Evolutionary conservation across 2,888 invertebrate genomes (phyloP).

Genomic region (Teleiodes luculella): DNA sequence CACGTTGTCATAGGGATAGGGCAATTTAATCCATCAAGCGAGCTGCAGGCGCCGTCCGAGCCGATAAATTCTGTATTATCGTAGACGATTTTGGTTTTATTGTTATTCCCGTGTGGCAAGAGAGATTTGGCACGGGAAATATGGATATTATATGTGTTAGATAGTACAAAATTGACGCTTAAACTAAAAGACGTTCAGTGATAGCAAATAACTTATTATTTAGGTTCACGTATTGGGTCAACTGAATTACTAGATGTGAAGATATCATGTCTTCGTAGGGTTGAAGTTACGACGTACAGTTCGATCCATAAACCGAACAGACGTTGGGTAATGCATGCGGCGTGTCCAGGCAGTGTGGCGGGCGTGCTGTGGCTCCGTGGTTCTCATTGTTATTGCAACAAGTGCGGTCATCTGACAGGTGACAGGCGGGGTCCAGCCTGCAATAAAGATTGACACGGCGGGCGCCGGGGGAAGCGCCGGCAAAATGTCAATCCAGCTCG

Average conservation of each 20-base stretch:
- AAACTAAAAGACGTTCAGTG: not conserved
- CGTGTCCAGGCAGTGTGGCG: not conserved
- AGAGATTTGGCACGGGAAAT: constrained; percentile 47
- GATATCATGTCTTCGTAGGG: not conserved
- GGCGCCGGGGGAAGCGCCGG: constrained; percentile 44
- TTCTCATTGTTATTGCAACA: constrained; percentile 33
- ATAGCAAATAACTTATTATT: too few species aligned
- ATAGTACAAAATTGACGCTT: not conserved
- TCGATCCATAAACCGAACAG: constrained; percentile 5
- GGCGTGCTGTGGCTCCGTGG: not conserved
- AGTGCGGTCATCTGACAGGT: constrained; percentile 47
- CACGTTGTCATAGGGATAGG: constrained; percentile 77
- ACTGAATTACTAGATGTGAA: not conserved
- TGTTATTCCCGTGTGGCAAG: constrained; percentile 52
- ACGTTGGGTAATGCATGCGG: constrained; percentile 11
- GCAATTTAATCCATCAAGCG: constrained; percentile 79
- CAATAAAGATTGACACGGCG: constrained; percentile 66
- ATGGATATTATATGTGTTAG: constrained; percentile 6
- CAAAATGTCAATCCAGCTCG: constrained; percentile 66
- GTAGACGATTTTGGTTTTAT: constrained; percentile 71
- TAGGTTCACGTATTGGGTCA: not conserved
- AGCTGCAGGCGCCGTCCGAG: constrained; percentile 58
- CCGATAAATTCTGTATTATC: constrained; percentile 76
- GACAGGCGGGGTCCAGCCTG: constrained; percentile 30
- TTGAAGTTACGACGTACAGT: constrained; percentile 2